Conservation (phyloP, 1,140 invertebrate genomes). For the Gonioctena quinquepunctata region DNA sequence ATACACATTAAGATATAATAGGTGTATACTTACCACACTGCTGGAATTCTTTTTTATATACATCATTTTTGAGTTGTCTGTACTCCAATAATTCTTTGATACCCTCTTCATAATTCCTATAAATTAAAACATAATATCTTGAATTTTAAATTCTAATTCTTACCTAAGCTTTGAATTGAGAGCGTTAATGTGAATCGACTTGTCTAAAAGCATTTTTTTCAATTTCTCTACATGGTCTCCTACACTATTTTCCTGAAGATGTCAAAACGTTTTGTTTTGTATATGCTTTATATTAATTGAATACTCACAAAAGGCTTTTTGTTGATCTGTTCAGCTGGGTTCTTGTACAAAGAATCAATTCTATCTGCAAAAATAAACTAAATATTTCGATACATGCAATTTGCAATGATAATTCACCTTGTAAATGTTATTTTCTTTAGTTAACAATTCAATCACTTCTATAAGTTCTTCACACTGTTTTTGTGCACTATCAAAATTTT, state of each 20-base stretch:
- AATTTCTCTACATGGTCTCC: slow-evolving; percentile 27
- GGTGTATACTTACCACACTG: slow-evolving; percentile 37
- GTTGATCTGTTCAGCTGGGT: slow-evolving; percentile 15
- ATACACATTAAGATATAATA: too few species aligned
- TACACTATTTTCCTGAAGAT: not conserved
- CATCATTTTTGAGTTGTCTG: slow-evolving; percentile 32
- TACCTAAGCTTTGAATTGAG: slow-evolving; percentile 39
- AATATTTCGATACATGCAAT: too few species aligned
- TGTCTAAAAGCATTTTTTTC: slow-evolving; percentile 43
- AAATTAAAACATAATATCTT: not conserved
- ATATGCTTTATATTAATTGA: too few species aligned
- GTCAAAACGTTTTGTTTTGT: too few species aligned
- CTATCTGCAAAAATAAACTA: slow-evolving; percentile 4
- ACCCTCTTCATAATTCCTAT: slow-evolving; percentile 39
- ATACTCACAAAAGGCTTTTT: slow-evolving; percentile 7
- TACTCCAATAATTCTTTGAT: slow-evolving; percentile 41
- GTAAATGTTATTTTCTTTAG: slow-evolving; percentile 43
- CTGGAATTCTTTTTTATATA: slow-evolving; percentile 29
- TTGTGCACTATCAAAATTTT: slow-evolving; percentile 40
- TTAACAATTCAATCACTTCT: slow-evolving; percentile 36
- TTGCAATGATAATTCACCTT: slow-evolving; percentile 24
- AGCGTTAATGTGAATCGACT: slow-evolving; percentile 37
- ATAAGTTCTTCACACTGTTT: slow-evolving; percentile 44
- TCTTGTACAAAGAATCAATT: not conserved
- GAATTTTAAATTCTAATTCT: not conserved